phyloP scores from a whole-genome alignment of 2,113 vertebrate species.

The Microcebus tavaratra region DNA sequence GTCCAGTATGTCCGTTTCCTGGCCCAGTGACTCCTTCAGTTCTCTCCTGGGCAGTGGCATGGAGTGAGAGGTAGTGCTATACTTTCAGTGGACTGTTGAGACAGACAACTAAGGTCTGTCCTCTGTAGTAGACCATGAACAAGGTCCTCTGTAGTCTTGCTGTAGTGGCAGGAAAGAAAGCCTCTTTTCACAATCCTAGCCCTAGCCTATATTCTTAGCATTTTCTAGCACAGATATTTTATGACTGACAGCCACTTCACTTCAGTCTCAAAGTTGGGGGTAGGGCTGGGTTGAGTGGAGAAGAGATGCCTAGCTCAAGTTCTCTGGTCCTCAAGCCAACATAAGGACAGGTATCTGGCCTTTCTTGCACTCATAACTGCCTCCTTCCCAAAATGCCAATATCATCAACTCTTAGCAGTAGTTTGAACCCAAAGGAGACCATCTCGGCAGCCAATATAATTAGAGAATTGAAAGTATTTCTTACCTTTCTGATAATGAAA shows the following conservation, averaged over 20 bases:
- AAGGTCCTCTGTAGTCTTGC: neutral
- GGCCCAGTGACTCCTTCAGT: neutral
- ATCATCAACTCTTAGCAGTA: neutral
- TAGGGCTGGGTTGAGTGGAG: neutral
- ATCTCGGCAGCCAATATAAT: neutral
- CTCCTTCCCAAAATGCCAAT: fast-evolving
- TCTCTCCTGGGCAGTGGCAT: neutral
- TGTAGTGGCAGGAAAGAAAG: neutral
- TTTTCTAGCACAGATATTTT: neutral
- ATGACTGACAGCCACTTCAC: neutral
- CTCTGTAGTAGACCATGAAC: neutral
- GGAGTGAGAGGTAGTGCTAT: neutral
- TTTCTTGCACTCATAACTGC: neutral
- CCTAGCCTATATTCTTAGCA: neutral
- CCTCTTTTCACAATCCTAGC: neutral
- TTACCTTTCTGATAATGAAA: neutral
- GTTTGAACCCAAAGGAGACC: neutral
- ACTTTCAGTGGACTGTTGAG: neutral
- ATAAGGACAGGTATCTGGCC: fast-evolving
- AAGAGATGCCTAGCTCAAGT: neutral
- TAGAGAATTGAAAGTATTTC: neutral
- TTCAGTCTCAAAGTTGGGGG: neutral
- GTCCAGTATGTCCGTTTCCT: neutral
- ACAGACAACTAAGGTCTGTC: no score
- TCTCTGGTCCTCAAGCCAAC: neutral